Conservation (phyloP, 2,888 invertebrate genomes). For the Piscicola geometra region DNA sequence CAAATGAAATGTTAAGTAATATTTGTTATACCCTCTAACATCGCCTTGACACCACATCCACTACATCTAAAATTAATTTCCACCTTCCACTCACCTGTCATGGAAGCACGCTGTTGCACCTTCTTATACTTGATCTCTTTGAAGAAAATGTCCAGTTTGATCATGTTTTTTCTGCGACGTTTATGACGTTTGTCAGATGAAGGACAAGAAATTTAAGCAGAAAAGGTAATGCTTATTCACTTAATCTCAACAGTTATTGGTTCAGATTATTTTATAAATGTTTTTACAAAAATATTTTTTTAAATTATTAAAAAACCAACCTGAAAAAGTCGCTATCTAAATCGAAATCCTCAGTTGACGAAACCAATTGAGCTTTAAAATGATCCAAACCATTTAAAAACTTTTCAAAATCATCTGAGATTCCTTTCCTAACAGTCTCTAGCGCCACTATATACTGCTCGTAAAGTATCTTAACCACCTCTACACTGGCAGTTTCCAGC, state of each 20-base stretch:
- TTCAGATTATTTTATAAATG: no score
- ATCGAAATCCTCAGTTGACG: neutral
- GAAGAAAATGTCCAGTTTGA: conserved; percentile 43
- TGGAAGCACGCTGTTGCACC: conserved; percentile 37
- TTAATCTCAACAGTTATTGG: no score
- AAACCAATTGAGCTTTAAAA: neutral
- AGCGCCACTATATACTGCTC: neutral
- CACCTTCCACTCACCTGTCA: conserved; percentile 1
- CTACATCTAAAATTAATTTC: neutral
- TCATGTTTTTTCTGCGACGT: conserved; percentile 43
- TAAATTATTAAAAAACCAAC: no score
- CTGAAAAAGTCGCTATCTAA: neutral
- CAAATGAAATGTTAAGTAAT: no score
- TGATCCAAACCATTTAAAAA: neutral
- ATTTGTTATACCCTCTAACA: no score
- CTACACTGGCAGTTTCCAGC: neutral
- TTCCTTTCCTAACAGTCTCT: neutral
- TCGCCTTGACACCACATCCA: no score
- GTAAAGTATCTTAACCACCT: neutral
- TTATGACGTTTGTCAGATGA: no score
- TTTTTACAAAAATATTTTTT: no score
- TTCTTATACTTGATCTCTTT: conserved; percentile 42
- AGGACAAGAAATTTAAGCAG: neutral
- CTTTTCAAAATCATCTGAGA: neutral
- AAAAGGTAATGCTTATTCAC: no score